These are phyloP conservation scores for Drosophila borealis DNA, from an alignment of 2,888 invertebrate genomes.

Conservation along the genomic window DNA sequence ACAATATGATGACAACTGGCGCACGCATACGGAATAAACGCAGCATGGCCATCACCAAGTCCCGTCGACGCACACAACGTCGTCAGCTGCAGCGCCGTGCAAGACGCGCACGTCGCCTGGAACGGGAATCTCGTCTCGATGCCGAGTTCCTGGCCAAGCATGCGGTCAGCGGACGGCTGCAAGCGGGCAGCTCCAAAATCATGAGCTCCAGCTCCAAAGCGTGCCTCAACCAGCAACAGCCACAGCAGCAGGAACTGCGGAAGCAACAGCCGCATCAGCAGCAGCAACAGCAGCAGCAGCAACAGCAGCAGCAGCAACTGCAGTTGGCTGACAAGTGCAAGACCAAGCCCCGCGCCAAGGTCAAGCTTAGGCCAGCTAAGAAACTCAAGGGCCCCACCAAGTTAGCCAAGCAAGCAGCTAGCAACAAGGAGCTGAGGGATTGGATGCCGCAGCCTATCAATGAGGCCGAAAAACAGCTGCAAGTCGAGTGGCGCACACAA, in stretches of 20 bases:
- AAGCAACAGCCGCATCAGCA: not conserved
- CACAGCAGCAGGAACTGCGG: too few relatives aligned
- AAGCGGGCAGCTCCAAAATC: constrained; percentile 5
- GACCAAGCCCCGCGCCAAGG: not conserved
- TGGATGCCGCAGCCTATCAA: constrained; percentile 36
- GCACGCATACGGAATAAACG: not conserved
- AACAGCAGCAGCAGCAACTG: not conserved
- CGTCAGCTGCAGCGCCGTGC: constrained; percentile 15
- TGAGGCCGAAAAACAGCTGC: constrained; percentile 19
- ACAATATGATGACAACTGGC: not conserved
- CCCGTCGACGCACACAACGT: constrained; percentile 26
- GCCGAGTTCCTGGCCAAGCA: constrained; percentile 48
- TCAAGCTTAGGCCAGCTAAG: not conserved
- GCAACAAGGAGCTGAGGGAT: not conserved
- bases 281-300: not conserved
- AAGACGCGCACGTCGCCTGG: constrained; percentile 37
- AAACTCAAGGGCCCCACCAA: not conserved
- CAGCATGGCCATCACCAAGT: constrained; percentile 5
- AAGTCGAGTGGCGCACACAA: constrained; percentile 43
- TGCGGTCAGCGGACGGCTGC: not conserved
- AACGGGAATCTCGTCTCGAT: constrained; percentile 53
- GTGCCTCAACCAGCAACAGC: not conserved
- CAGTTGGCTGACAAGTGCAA: not conserved
- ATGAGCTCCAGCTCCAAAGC: not conserved
- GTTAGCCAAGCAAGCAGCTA: not conserved